These are phyloP conservation scores for Eueides isabella DNA, from an alignment of 1,140 invertebrate species.

Conservation along the genomic window DNA sequence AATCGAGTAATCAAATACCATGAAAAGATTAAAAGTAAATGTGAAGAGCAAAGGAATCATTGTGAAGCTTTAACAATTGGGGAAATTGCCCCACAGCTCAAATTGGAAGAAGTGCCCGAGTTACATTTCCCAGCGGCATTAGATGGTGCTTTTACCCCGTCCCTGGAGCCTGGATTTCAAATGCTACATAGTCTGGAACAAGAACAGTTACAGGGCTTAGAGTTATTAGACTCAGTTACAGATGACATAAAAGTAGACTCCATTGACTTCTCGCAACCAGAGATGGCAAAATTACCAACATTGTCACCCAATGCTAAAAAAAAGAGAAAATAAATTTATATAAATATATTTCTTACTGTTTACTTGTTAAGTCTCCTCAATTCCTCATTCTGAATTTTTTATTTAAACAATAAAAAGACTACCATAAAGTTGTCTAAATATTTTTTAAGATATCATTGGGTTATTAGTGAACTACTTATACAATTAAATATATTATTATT, in stretches of 20 bases:
- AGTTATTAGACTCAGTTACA: conserved; percentile 68
- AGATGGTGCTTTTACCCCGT: conserved; percentile 76
- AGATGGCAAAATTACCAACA: conserved; percentile 60
- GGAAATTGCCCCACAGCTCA: conserved; percentile 69
- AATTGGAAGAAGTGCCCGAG: conserved; percentile 78
- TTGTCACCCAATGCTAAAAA: conserved; percentile 75
- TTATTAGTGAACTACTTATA: no score
- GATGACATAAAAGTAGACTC: conserved; percentile 74
- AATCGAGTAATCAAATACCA: conserved; percentile 69
- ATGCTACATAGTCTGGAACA: conserved; percentile 79
- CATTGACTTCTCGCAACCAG: conserved; percentile 71
- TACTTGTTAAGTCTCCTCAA: no score
- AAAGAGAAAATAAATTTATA: conserved; percentile 68
- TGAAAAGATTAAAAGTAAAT: conserved; percentile 62
- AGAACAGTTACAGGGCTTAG: conserved; percentile 73
- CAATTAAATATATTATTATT: no score
- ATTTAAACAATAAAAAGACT: no score
- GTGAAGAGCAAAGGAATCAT: conserved; percentile 61
- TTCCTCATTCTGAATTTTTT: no score
- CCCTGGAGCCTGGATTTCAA: conserved; percentile 78
- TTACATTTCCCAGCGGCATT: conserved; percentile 79
- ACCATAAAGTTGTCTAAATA: no score
- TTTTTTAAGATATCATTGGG: no score
- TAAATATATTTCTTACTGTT: neutral
- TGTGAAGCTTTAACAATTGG: conserved; percentile 66